phyloP scores from a whole-genome alignment of 2,113 vertebrate species.

The Corvus moneduloides region DNA sequence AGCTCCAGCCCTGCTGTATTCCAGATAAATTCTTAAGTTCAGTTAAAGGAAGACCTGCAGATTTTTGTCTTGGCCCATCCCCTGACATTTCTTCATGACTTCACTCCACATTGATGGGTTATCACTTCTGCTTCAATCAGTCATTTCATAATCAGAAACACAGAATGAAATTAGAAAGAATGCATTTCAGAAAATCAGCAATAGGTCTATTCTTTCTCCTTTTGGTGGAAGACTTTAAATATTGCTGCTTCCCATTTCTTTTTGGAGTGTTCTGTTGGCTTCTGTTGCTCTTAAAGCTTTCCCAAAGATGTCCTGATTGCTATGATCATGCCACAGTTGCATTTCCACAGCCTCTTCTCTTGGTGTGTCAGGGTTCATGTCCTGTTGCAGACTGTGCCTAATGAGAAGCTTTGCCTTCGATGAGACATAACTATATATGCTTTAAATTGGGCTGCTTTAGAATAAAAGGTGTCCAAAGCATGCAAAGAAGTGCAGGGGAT shows the following conservation, averaged over 20 bases:
- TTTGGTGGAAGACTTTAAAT: not conserved
- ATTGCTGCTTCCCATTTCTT: not conserved
- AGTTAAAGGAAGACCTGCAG: not conserved
- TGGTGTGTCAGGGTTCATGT: not conserved
- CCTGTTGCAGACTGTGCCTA: not conserved
- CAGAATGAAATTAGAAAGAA: not conserved
- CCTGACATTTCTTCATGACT: not conserved
- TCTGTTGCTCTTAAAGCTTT: not conserved
- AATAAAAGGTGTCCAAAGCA: not conserved
- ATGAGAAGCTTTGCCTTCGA: not conserved
- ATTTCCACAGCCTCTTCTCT: not conserved
- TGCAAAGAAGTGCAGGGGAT: not conserved
- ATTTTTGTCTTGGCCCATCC: not conserved
- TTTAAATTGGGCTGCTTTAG: not conserved
- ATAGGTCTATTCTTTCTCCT: not conserved
- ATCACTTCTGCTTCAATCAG: not conserved
- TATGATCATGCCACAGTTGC: not conserved
- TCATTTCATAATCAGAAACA: not conserved
- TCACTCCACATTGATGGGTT: not conserved
- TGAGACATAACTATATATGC: not conserved
- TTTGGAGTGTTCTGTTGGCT: not conserved
- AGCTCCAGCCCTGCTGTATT: not conserved
- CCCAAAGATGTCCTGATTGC: not conserved
- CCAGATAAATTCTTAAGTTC: not conserved
- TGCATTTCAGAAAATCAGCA: not conserved